Base-by-base conservation (phyloP, 2,797 vertebrate species). In the Syngnathus acus region DNA sequence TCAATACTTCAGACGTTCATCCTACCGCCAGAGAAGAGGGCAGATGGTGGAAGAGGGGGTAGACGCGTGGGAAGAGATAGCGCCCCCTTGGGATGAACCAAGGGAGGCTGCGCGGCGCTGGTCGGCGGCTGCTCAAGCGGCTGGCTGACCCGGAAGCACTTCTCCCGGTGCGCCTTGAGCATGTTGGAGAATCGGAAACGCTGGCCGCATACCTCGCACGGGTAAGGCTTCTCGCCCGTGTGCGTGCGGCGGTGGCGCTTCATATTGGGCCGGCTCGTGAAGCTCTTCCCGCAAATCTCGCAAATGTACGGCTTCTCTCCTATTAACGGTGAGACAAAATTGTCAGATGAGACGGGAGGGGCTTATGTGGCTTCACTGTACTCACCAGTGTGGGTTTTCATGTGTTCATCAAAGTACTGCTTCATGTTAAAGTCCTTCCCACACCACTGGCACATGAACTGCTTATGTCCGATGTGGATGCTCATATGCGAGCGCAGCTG, bases 381-480 rank as follows among this genome's bases (percentile, higher is more conserved):
- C 92, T 93, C 88, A 98, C 96, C 96, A 90, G 96, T 98, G 89
- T 98, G 96, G 5, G 95, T 98, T 85, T 98, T 98, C 95, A 98
- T 97, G 91, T 98, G 95, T 78, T 98, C 96, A 6, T 98, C 95
- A 19, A 98, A 98, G 90, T 98, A 98, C 92, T 98, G 96, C 78
- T 98, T 98, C 96, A 98, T 98, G 90, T 97, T 98, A 91, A 98
- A 98, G 89, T 98, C 96, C 86, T 98, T 98, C 83, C 96, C 96
- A 5, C 96, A 98, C 96, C 96, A 98, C 81, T 98, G 96, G 88
- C 96, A 98, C 96, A 97, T 98, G 90, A 98, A 98, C 90, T 98
- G 95, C 51, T 98, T 98, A 91, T 97, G 95, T 69, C 96, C 96
- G 5, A 98, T 96, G 89, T 98, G 96, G 78, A 98, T 97, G 89